Evolutionary conservation across 2,888 invertebrate species (phyloP), one percentile per base, ranked within the genome.

Genomic region (Rotaria magnacalcarata): DNA sequence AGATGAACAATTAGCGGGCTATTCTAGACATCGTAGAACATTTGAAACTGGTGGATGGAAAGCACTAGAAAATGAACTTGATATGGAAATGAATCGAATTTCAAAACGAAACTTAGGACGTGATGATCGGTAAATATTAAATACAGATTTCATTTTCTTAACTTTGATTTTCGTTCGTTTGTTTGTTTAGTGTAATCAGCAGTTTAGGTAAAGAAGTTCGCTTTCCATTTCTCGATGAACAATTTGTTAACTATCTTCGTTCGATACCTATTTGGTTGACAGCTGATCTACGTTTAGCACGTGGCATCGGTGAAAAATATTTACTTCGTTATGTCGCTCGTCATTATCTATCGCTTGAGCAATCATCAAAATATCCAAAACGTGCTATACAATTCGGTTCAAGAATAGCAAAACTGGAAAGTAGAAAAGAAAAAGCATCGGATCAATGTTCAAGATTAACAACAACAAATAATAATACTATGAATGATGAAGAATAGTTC

Each of bases 341-440:
- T 27, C 67, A 86, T 27, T 58, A 84, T 60, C 74, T 88, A 21
- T 88, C 89, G 60, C 88, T 92, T 5, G 91, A 91, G 3, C 89
- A 92, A 21, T 56, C 80, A n/a, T 93, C 94, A 8, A 90, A 91
- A 80, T 93, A 95, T 85, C 95, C 95, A 80, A 99, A 99, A 91
- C 92, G 96, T 90, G 99, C 98, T 0, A 93, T 99, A 52, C 99
- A 99, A 91, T 99, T 99, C 92, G 99, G 99, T 21, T 96, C 96
- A 0, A 93, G 96, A 89, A 96, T 99, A 89, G 98, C 93, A 6
- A 86, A 86, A 84, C 75, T 85, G 8, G 86, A 86, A 85, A 85
- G 56, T 60, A 50, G 8, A 34, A 85, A 85, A 85, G 86, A 86
- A 52, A 86, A 86, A 80, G 86, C 85, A 50, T 75, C 50, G 41